phyloP scores from a whole-genome alignment of 1,140 invertebrate species.

The Dendrolimus kikuchii region DNA sequence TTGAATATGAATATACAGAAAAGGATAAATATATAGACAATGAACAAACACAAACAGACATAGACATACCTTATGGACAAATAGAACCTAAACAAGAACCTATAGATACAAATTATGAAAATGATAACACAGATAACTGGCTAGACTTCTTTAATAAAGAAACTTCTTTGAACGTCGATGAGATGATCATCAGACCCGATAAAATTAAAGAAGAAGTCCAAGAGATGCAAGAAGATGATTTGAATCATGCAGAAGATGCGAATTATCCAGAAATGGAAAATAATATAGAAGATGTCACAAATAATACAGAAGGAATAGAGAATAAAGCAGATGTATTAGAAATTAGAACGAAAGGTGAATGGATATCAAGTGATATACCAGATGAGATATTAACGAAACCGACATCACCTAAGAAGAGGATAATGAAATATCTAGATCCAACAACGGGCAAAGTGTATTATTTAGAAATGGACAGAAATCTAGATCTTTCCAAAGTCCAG shows the following conservation, averaged over 20 bases:
- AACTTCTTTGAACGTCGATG: conserved; percentile 48
- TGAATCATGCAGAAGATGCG: conserved; percentile 10
- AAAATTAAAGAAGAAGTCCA: conserved; percentile 10
- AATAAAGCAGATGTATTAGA: not conserved
- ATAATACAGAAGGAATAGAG: conserved; percentile 1
- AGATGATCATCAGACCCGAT: conserved; percentile 52
- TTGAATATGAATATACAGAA: conserved; percentile 45
- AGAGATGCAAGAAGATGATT: too few relatives aligned
- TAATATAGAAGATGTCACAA: conserved; percentile 5
- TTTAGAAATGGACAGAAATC: conserved; percentile 52
- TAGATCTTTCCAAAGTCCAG: conserved; percentile 51
- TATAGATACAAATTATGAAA: not conserved
- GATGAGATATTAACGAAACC: conserved; percentile 25
- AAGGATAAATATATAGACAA: conserved; percentile 12
- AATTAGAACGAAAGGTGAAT: not conserved
- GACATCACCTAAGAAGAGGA: conserved; percentile 33
- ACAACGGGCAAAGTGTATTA: conserved; percentile 60
- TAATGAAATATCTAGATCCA: conserved; percentile 61
- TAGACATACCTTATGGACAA: conserved; percentile 4
- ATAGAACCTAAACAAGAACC: conserved; percentile 7
- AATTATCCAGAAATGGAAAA: conserved; percentile 5
- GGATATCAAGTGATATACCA: conserved; percentile 18
- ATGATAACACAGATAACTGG: conserved; percentile 39
- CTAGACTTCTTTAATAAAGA: conserved; percentile 54
- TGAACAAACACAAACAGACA: conserved; percentile 8